Evolutionary conservation across 2,113 vertebrate species (phyloP), one percentile per base, ranked within the genome.

Genomic region (Percina caprodes): DNA sequence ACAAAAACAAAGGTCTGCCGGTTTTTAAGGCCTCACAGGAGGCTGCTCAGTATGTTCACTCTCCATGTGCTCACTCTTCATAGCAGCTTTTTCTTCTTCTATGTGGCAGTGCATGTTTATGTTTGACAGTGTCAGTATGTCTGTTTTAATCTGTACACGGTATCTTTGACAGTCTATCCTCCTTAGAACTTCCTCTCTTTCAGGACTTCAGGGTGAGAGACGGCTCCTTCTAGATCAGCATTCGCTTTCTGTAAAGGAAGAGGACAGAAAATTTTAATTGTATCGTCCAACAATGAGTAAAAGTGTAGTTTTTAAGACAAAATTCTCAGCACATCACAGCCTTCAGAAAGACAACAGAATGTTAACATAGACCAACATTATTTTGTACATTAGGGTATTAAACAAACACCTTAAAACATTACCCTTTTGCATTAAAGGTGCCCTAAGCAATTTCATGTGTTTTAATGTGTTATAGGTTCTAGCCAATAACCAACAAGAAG

Each of bases 111-210:
- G 26, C 68, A 23, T 6, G 18, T 66, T 54, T 42, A 39, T 18
- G 68, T 5, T 80, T 3, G 9, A 70, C 42, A 24, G 9, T 60
- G 69, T 61, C 39, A 19, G 62, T 77, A 0, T 45, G 59, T 72
- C 12, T 61, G 0, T 62, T 70, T 66, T 19, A 18, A 24, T 66
- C 9, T 33, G 18, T 56, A 19, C 21, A 8, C 45, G 6, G 19
- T 62, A 26, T 70, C 5, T 42, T 12, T 26, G 16, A n/a, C 30
- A 48, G 10, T n/a, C 59, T 4, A 7, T 54, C 39, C 19, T 80
- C 72, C 65, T 85, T 60, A 91, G 2, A 91, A 55, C 70, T 77
- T 94, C 49, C 3, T 51, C 39, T 91, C 80, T 39, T 91, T 92
- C 26, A 77, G 55, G 52, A 68, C 65, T 45, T 81, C 72, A 35